Base-by-base conservation (phyloP, 2,888 invertebrate species). In the Monochamus alternatus region DNA sequence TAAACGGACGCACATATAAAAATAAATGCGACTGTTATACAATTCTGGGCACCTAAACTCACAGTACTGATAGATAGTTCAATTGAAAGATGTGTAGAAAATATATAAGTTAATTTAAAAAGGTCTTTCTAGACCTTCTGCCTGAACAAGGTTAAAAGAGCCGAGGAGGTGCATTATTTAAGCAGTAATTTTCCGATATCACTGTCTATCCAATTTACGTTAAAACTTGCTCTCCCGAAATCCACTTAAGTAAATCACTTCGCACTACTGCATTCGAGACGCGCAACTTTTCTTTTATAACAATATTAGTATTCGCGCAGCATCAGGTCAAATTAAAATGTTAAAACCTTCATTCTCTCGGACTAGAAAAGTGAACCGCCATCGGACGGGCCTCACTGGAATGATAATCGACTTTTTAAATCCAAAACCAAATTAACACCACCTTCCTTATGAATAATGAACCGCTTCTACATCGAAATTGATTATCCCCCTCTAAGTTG, bases 381-480 rank as follows among this genome's bases (percentile, higher is more conserved):
- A 75, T 63, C 70, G 74, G 60, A 74, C 60, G 77, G 79, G 79
- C 75, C 75, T 75, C 74, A 67, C 64, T 43, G 66, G 84, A 81
- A 84, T 82, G 81, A 78, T 81, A 83, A 84, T 84, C 80, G 82
- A 77, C 80, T 83, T 84, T 83, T 84, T 82, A 80, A 38, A 82
- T 80, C 81, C 79, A 74, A 77, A 81, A 79, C 80, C 81, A 77
- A 83, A 83, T 84, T 82, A 79, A 74, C 75, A 75, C 77, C 70
- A 65, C 74, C 73, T 72, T 75, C 72, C 74, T 73, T 72, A 73
- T 78, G 81, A 81, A 83, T 81, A 80, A 81, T 76, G 79, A 82
- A 51, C 76, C 72, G 59, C 74, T 67, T 75, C 70, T 76, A 81
- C 78, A 81, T 78, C 81, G 80, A 82, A 84, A 84, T 83, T 84